Percentiles rank a stretch among this genome's conserved stretches.
These are phyloP conservation scores for Aspiorhynchus laticeps DNA, from an alignment of 2,113 vertebrate species.

Conservation along the genomic window DNA sequence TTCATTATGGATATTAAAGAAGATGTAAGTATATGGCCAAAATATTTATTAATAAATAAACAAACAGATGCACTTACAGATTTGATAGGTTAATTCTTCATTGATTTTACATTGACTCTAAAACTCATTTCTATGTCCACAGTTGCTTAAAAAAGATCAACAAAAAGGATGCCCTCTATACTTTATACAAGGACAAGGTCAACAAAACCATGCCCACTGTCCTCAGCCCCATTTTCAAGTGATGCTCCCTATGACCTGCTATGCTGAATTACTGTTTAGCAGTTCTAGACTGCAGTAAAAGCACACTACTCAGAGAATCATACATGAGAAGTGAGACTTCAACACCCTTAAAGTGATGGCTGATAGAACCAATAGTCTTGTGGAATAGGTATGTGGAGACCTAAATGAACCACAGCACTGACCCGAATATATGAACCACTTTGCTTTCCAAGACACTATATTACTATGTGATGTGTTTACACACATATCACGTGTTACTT, in stretches of 20 bases:
- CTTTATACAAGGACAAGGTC: conserved; percentile 48
- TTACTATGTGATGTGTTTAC: not conserved
- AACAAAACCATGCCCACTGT: conserved; percentile 33
- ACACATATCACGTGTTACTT: not conserved
- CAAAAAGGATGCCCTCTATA: conserved; percentile 8
- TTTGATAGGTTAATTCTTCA: not conserved
- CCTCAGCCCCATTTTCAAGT: conserved; percentile 34
- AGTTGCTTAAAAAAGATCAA: conserved; percentile 46
- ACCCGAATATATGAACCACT: conserved; percentile 34
- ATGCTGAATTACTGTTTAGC: not conserved
- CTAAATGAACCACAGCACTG: conserved; percentile 8
- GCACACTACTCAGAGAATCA: not conserved
- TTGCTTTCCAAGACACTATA: not conserved
- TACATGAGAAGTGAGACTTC: not conserved
- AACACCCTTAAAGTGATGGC: not conserved
- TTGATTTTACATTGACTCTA: not conserved
- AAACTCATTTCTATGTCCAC: not conserved
- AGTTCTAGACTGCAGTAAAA: not conserved
- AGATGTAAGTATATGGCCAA: conserved; percentile 47
- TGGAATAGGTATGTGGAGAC: too few relatives aligned
- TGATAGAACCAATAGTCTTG: not conserved
- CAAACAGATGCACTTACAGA: not conserved
- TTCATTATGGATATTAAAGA: conserved; percentile 44
- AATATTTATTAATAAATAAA: not conserved
- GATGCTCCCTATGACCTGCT: not conserved